phyloP scores from a whole-genome alignment of 2,888 invertebrate genomes.

The Adineta ricciae region DNA sequence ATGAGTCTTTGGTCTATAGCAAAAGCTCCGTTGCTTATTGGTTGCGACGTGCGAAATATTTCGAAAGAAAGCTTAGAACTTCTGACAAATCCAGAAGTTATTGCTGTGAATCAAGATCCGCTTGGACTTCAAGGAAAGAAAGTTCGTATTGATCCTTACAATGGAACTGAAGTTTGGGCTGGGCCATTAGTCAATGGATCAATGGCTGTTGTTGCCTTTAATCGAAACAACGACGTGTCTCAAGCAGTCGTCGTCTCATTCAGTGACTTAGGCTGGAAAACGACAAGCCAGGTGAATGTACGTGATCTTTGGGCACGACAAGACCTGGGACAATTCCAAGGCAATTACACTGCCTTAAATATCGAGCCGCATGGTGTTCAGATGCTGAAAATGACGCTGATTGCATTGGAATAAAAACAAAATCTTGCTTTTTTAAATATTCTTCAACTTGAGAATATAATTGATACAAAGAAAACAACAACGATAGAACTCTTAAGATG shows the following conservation, averaged over 20 bases:
- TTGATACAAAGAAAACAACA: no score
- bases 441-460: no score
- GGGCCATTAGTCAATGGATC: neutral
- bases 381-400: neutral
- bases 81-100: neutral
- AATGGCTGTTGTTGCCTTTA: neutral
- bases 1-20: constrained; percentile 22
- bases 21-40: neutral
- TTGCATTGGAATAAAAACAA: neutral
- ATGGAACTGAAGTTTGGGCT: constrained; percentile 4
- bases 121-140: neutral
- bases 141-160: neutral
- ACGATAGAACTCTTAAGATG: no score
- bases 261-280: neutral
- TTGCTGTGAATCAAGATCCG: constrained; percentile 16
- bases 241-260: neutral
- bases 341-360: neutral
- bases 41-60: neutral
- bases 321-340: neutral
- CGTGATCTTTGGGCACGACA: neutral
- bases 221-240: neutral
- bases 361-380: neutral
- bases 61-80: neutral
- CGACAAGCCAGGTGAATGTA: neutral
- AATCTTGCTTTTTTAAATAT: neutral